Conservation (phyloP, 2,797 vertebrate genomes). For the Bradypodion ventrale region DNA sequence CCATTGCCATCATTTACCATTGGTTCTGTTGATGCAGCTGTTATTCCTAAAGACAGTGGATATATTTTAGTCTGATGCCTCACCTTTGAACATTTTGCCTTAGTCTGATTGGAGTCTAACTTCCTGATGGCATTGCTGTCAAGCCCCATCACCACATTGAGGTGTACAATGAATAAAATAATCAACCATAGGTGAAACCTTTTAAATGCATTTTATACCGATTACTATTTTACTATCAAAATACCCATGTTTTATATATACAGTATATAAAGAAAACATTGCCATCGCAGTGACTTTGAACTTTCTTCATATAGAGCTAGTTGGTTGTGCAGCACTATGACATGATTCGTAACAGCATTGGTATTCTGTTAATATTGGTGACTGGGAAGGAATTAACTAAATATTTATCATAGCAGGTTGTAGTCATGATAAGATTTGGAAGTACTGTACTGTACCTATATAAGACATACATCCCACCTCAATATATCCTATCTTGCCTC, state of each 20-base stretch:
- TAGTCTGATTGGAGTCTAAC: too few species aligned
- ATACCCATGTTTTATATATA: too few species aligned
- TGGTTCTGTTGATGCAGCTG: too few species aligned
- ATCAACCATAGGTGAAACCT: background rate
- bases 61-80: too few species aligned
- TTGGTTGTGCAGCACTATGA: background rate
- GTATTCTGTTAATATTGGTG: background rate
- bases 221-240: background rate
- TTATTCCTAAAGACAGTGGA: too few species aligned
- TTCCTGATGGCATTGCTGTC: too few species aligned
- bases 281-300: background rate
- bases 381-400: background rate
- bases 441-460: too few species aligned
- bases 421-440: background rate
- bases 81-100: too few species aligned
- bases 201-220: background rate
- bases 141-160: background rate
- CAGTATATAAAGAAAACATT: background rate
- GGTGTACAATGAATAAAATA: too few species aligned
- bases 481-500: background rate
- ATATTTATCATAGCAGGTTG: background rate
- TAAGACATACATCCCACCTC: too few species aligned
- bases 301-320: background rate
- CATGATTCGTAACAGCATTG: background rate
- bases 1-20: too few species aligned